A percentile compares a stretch with the other conserved stretches of the same genome.
phyloP scores from a whole-genome alignment of 2,797 vertebrate species.

The Scleropages formosus region DNA sequence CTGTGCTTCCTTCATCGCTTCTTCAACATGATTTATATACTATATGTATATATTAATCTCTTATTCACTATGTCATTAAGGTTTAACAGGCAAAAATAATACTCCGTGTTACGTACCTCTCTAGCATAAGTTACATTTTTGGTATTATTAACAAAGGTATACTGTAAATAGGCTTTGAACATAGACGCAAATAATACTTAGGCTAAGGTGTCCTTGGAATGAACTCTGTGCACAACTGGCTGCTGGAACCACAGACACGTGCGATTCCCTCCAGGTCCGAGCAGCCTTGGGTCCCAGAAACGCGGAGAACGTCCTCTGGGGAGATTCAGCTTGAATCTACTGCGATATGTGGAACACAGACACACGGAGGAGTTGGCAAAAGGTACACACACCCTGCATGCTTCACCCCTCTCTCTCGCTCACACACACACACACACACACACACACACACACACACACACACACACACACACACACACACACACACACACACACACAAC shows the following conservation, averaged over 20 bases:
- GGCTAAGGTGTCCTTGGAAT: slow-evolving; percentile 27
- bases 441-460: slow-evolving; percentile 24
- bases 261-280: slow-evolving; percentile 35
- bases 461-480: not conserved
- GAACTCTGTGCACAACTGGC: slow-evolving; percentile 32
- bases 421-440: slow-evolving; percentile 37
- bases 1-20: slow-evolving; percentile 32
- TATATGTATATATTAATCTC: not conserved
- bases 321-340: not conserved
- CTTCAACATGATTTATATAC: slow-evolving; percentile 1
- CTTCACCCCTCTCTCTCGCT: not conserved
- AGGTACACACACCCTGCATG: slow-evolving; percentile 22
- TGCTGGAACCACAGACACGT: slow-evolving; percentile 31
- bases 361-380: not conserved
- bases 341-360: slow-evolving; percentile 15
- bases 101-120: slow-evolving; percentile 35
- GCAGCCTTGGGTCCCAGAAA: slow-evolving; percentile 34
- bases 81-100: not conserved
- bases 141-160: slow-evolving; percentile 29
- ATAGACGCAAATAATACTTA: slow-evolving; percentile 23
- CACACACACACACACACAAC: not conserved
- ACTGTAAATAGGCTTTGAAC: slow-evolving; percentile 33
- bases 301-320: slow-evolving; percentile 2
- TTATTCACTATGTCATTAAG: slow-evolving; percentile 29
- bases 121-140: slow-evolving; percentile 24